Percentiles rank a stretch among this genome's conserved stretches.
Evolutionary conservation across 2,113 vertebrate genomes (phyloP).

Genomic region (Phalacrocorax brasilianus): DNA sequence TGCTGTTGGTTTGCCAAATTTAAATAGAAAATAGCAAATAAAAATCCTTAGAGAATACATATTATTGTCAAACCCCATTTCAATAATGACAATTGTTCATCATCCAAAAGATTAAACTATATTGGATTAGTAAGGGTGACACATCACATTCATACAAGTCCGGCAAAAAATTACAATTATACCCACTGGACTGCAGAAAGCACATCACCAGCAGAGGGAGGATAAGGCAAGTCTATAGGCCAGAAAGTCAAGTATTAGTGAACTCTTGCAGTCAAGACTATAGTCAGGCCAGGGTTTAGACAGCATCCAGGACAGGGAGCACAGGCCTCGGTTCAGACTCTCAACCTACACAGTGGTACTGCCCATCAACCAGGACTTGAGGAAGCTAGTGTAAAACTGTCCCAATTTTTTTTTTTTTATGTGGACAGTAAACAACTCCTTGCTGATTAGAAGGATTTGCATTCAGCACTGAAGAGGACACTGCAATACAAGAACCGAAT

Average conservation of each 20-base stretch:
- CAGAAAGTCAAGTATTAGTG: background rate
- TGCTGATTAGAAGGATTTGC: background rate
- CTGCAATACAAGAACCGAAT: background rate
- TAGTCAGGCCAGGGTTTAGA: background rate
- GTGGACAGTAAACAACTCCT: background rate
- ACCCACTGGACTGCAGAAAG: background rate
- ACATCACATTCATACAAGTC: background rate
- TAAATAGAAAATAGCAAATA: background rate
- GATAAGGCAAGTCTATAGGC: background rate
- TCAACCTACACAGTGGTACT: background rate
- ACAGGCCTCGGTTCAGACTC: background rate
- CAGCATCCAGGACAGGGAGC: background rate
- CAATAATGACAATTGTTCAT: rapidly evolving
- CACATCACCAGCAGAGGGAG: background rate
- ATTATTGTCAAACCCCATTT: background rate
- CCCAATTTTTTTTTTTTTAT: background rate
- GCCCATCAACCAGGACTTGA: background rate
- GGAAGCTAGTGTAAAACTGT: background rate
- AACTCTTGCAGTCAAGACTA: background rate
- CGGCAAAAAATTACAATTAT: background rate
- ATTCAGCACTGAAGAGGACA: background rate
- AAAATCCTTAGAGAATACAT: background rate
- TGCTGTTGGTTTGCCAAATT: background rate
- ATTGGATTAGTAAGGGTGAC: background rate
- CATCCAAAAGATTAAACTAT: background rate